phyloP scores from a whole-genome alignment of 2,888 invertebrate species.

The Phragmatobia fuliginosa region DNA sequence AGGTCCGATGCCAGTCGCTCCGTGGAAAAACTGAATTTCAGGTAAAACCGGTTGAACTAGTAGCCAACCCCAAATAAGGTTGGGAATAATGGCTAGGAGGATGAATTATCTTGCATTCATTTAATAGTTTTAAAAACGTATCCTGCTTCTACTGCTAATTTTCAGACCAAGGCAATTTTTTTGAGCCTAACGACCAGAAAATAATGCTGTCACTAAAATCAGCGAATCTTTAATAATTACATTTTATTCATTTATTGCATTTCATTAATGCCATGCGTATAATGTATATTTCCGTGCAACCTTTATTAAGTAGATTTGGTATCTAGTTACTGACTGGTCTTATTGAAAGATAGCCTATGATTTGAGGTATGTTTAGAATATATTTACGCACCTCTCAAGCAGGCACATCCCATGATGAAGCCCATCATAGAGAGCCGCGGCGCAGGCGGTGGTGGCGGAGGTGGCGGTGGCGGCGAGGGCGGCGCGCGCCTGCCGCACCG shows the following conservation, averaged over 20 bases:
- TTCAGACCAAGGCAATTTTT: neutral
- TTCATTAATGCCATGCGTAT: neutral
- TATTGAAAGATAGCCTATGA: neutral
- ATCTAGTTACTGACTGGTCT: neutral
- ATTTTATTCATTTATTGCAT: no score
- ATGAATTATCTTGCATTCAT: no score
- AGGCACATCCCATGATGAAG: constrained; percentile 97
- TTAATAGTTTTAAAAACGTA: neutral
- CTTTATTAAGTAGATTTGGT: neutral
- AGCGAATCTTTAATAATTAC: no score
- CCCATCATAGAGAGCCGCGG: constrained; percentile 92
- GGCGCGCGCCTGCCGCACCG: constrained; percentile 80
- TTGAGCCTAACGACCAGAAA: neutral
- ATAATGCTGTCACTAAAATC: neutral
- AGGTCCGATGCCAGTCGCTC: no score
- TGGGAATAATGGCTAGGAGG: no score
- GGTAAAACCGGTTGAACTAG: no score
- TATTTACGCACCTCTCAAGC: constrained; percentile 91
- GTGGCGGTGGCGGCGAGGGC: constrained; percentile 75
- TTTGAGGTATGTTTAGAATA: neutral
- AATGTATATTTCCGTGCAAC: neutral
- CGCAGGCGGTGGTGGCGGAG: constrained; percentile 68
- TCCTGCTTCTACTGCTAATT: neutral
- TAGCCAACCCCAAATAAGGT: no score
- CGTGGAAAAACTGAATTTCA: no score